phyloP scores from a whole-genome alignment of 1,140 invertebrate species.

The Halictus rubicundus region DNA sequence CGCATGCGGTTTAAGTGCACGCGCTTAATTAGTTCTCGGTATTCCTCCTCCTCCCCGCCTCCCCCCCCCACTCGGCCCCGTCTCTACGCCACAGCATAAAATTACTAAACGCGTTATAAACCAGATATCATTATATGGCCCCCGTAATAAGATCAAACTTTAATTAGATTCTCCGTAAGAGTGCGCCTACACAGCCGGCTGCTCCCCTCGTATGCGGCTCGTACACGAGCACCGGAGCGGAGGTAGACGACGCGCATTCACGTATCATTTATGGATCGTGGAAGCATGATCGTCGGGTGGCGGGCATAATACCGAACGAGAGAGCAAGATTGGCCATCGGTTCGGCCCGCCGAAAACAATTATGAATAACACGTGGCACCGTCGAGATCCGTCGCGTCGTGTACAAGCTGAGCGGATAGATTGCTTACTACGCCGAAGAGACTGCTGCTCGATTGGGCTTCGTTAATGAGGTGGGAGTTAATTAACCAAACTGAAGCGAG shows the following conservation, averaged over 20 bases:
- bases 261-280: slow-evolving; percentile 19
- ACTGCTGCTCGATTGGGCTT: slow-evolving; percentile 65
- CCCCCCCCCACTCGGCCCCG: not conserved
- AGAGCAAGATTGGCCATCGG: slow-evolving; percentile 41
- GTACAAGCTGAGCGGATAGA: slow-evolving; percentile 3
- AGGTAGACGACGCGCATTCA: not conserved
- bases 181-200: slow-evolving; percentile 45
- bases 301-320: slow-evolving; percentile 7
- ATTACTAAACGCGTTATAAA: slow-evolving; percentile 52
- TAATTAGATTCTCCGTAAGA: slow-evolving; percentile 46
- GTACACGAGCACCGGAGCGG: not conserved
- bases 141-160: slow-evolving; percentile 49
- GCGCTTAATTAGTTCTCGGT: slow-evolving; percentile 47
- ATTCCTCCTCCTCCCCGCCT: not conserved
- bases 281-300: not conserved
- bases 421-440: slow-evolving; percentile 50
- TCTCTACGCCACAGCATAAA: slow-evolving; percentile 25
- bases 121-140: slow-evolving; percentile 49
- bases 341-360: slow-evolving; percentile 51
- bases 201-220: slow-evolving; percentile 9
- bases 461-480: slow-evolving; percentile 77
- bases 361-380: slow-evolving; percentile 55
- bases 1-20: slow-evolving; percentile 33
- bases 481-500: slow-evolving; percentile 69
- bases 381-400: slow-evolving; percentile 6